Conservation (phyloP, 2,888 invertebrate species). For the Zele albiditarsus region DNA sequence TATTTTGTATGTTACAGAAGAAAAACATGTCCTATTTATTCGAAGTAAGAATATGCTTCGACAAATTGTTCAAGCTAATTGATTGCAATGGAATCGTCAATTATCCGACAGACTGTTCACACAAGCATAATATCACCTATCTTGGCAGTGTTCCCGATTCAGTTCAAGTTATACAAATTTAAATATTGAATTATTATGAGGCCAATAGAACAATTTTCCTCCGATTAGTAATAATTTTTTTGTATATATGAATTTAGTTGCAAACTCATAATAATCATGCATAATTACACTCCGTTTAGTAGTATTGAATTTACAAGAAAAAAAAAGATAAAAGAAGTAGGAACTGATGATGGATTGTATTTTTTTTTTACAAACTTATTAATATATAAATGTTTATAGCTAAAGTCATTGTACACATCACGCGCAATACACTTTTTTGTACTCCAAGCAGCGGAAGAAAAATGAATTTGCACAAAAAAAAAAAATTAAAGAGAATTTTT, state of each 20-base stretch:
- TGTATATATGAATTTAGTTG: neutral
- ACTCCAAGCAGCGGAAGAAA: neutral
- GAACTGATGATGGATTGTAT: neutral
- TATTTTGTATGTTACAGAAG: slow-evolving; percentile 64
- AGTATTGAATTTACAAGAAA: neutral
- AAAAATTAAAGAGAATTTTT: neutral
- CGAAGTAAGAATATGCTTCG: slow-evolving; percentile 85
- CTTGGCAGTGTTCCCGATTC: slow-evolving; percentile 73
- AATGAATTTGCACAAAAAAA: neutral
- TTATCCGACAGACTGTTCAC: slow-evolving; percentile 78
- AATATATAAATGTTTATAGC: neutral
- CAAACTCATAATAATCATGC: neutral
- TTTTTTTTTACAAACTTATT: slow-evolving; percentile 11
- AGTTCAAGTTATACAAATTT: slow-evolving; percentile 52
- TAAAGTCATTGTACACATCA: neutral
- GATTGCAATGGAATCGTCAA: slow-evolving; percentile 79
- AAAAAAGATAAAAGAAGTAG: neutral
- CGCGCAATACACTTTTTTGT: neutral
- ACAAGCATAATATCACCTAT: slow-evolving; percentile 76
- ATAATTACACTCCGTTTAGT: neutral
- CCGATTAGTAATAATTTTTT: neutral
- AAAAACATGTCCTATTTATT: slow-evolving; percentile 77
- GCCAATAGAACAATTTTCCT: neutral
- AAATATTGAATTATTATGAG: slow-evolving; percentile 23
- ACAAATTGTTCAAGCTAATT: slow-evolving; percentile 78